phyloP scores from a whole-genome alignment of 2,888 invertebrate genomes.

The Pheosia tremula region DNA sequence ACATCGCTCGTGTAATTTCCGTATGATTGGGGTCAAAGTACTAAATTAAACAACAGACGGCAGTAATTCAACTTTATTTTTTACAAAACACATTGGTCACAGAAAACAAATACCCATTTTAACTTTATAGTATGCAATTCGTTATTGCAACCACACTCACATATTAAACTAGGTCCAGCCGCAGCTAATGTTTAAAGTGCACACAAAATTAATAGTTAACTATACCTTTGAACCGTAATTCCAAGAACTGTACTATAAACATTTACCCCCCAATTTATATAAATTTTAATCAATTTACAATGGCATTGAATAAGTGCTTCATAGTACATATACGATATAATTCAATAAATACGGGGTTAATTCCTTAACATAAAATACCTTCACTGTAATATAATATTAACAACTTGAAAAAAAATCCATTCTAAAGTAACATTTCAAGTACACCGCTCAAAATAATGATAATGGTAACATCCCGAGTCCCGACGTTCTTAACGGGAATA shows the following conservation, averaged over 20 bases:
- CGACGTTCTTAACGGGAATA: slow-evolving; percentile 17
- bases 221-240: too few relatives aligned
- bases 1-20: too few relatives aligned
- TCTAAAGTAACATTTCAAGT: slow-evolving; percentile 18
- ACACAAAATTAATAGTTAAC: neutral
- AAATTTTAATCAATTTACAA: too few relatives aligned
- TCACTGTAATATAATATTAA: too few relatives aligned
- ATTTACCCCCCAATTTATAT: too few relatives aligned
- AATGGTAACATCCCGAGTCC: slow-evolving; percentile 39
- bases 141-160: slow-evolving; percentile 48
- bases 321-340: too few relatives aligned
- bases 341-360: too few relatives aligned
- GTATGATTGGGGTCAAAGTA: too few relatives aligned
- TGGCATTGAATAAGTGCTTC: too few relatives aligned
- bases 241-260: too few relatives aligned
- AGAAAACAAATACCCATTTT: slow-evolving; percentile 60
- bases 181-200: slow-evolving; percentile 13
- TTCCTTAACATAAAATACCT: too few relatives aligned
- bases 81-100: slow-evolving; percentile 64
- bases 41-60: slow-evolving; percentile 50
- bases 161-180: slow-evolving; percentile 34
- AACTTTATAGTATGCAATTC: slow-evolving; percentile 39
- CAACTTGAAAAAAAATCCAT: neutral
- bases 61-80: slow-evolving; percentile 67
- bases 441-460: slow-evolving; percentile 28